Evolutionary conservation across 2,797 vertebrate species (phyloP).

Genomic region (Periparus ater): DNA sequence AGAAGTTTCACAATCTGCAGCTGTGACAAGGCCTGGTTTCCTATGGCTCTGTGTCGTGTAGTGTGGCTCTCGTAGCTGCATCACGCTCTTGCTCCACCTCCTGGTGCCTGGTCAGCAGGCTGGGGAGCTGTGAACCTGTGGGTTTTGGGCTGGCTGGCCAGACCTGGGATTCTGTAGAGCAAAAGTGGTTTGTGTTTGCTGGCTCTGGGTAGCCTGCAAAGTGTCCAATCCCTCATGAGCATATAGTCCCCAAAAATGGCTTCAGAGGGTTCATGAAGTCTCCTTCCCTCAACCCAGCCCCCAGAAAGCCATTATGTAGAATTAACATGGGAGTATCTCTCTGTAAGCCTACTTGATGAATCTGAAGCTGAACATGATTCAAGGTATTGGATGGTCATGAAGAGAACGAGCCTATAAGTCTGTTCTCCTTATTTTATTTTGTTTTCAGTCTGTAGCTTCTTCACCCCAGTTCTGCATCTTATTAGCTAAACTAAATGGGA

Average conservation of each 20-base stretch:
- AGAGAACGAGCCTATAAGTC: not conserved
- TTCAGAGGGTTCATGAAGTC: not conserved
- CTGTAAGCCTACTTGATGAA: not conserved
- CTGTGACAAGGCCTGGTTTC: not conserved
- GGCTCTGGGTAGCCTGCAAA: not conserved
- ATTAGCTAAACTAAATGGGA: not conserved
- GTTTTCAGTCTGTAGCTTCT: not conserved
- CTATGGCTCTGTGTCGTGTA: rapidly evolving
- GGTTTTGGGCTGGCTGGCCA: not conserved
- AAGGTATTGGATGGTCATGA: not conserved
- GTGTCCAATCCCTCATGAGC: not conserved
- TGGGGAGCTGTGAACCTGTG: not conserved
- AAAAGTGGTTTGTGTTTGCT: not conserved
- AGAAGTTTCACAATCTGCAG: not conserved
- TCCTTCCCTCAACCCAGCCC: not conserved
- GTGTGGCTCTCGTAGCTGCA: not conserved
- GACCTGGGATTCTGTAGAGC: not conserved
- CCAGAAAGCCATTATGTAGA: not conserved
- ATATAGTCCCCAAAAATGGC: not conserved
- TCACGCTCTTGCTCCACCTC: not conserved
- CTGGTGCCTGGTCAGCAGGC: not conserved
- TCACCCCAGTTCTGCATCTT: not conserved
- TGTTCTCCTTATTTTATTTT: not conserved
- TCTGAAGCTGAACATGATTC: not conserved
- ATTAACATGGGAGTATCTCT: not conserved